Conservation (phyloP, 2,113 vertebrate genomes). For the Datnioides undecimradiatus region DNA sequence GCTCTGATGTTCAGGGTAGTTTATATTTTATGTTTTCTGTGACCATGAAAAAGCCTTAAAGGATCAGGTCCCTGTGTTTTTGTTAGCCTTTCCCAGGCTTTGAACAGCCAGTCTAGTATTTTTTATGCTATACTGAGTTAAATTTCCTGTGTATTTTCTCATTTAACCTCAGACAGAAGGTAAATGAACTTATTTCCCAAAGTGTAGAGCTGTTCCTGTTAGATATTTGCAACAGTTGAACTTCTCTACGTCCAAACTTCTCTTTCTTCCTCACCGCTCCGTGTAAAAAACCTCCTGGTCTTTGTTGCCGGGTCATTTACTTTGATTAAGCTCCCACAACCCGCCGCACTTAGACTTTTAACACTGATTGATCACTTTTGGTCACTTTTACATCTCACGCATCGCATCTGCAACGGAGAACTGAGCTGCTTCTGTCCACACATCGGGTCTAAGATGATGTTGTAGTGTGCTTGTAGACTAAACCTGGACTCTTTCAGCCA, state of each 20-base stretch:
- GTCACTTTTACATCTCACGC: background rate
- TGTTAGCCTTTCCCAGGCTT: too few species aligned
- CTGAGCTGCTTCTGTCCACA: background rate
- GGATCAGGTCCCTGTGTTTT: too few species aligned
- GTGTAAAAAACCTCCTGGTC: background rate
- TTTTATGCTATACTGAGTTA: too few species aligned
- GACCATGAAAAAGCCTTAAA: background rate
- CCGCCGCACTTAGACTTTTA: background rate
- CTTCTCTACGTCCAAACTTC: background rate
- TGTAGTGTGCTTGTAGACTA: background rate
- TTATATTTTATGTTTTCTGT: background rate
- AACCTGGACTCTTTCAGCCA: background rate
- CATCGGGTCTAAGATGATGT: background rate
- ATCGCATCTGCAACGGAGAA: background rate
- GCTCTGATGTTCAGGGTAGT: background rate
- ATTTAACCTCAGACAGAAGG: background rate
- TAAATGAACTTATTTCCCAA: background rate
- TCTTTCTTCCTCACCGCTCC: background rate
- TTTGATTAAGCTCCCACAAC: constrained; percentile 13
- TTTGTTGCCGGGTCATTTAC: background rate
- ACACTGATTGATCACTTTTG: constrained; percentile 15
- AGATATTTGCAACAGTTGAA: background rate
- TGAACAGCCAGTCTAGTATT: too few species aligned
- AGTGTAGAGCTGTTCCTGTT: background rate
- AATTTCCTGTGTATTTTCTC: too few species aligned